phyloP scores from a whole-genome alignment of 2,797 vertebrate genomes.

The Rhinella marina region DNA sequence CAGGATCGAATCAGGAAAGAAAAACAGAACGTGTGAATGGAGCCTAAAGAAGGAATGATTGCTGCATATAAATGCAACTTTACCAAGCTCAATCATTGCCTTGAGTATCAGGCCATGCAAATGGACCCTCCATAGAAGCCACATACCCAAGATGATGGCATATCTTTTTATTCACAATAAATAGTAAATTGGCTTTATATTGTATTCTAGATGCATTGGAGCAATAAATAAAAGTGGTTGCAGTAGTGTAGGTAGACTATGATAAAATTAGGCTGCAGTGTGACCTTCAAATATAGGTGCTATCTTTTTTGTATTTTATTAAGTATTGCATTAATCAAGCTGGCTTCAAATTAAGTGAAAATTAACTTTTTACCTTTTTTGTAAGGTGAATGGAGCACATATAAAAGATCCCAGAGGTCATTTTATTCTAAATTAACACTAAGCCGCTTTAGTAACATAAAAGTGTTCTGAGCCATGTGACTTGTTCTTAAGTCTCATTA shows the following conservation, averaged over 20 bases:
- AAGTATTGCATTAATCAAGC: conserved; percentile 2
- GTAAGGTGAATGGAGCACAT: conserved; percentile 3
- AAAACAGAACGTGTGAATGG: too few relatives aligned
- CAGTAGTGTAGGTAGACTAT: not conserved
- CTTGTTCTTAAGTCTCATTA: conserved; percentile 43
- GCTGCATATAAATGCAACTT: too few relatives aligned
- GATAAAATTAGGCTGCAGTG: not conserved
- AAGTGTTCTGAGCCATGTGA: conserved; percentile 30
- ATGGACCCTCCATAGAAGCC: not conserved
- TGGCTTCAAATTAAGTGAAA: conserved; percentile 21
- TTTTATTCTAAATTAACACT: conserved; percentile 30
- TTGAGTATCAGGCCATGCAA: too few relatives aligned
- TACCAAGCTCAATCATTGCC: too few relatives aligned
- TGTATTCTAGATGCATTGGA: not conserved
- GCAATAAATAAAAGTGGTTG: not conserved
- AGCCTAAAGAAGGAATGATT: too few relatives aligned
- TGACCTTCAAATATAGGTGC: not conserved
- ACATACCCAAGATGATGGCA: not conserved
- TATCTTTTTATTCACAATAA: not conserved
- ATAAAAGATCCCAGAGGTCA: conserved; percentile 33
- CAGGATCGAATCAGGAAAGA: too few relatives aligned
- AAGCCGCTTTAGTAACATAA: conserved; percentile 32
- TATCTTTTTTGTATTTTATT: not conserved
- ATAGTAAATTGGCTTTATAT: not conserved
- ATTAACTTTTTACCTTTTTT: conserved; percentile 2